Evolutionary conservation across 23 tunicate genomes (phyloP).

Genomic region (Botrylloides violaceus): DNA sequence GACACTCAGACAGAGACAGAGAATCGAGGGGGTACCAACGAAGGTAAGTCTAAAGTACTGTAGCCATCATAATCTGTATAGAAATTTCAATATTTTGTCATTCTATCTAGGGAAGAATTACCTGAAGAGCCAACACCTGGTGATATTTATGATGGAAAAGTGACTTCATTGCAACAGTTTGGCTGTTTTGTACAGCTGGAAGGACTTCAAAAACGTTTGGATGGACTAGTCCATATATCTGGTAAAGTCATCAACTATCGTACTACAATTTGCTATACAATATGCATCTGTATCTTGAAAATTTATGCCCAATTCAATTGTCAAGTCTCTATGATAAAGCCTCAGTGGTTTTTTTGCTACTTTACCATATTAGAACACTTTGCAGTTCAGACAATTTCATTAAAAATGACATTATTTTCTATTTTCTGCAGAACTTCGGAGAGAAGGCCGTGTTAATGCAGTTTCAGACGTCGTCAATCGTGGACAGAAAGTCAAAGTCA

Average conservation of each 20-base stretch:
- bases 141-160: conserved; percentile 85
- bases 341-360: no score
- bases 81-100: no score
- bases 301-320: no score
- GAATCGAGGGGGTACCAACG: background rate
- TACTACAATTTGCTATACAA: background rate
- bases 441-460: conserved; percentile 64
- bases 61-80: no score
- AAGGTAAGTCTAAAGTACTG: background rate
- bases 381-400: no score
- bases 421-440: conserved; percentile 64
- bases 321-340: no score
- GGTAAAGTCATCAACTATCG: no score
- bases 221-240: conserved; percentile 86
- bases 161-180: conserved; percentile 86
- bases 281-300: no score
- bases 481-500: conserved; percentile 81
- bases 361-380: no score
- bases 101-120: conserved; percentile 7
- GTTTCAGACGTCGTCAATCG: conserved; percentile 84
- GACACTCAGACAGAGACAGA: background rate
- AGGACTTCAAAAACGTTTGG: conserved; percentile 51
- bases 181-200: conserved; percentile 92
- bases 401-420: no score
- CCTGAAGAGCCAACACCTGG: conserved; percentile 65